Percentiles rank a stretch among this genome's conserved stretches.
phyloP scores from a whole-genome alignment of 2,113 vertebrate genomes.

The Tonatia bakeri region DNA sequence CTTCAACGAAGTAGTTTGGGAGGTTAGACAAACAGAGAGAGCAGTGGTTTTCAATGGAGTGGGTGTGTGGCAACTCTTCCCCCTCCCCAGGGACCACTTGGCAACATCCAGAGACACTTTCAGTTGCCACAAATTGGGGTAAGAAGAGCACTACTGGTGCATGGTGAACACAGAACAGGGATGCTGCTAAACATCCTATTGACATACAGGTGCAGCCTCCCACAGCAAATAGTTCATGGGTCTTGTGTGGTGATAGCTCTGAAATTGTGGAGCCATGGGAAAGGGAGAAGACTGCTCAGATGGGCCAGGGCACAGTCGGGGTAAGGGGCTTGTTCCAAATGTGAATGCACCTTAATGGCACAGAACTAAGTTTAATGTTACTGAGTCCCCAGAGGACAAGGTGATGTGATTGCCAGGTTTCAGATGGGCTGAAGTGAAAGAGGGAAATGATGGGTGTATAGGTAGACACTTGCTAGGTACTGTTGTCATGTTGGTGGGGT shows the following conservation, averaged over 20 bases:
- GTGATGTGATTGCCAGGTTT: not conserved
- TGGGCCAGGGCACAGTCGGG: not conserved
- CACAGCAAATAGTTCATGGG: not conserved
- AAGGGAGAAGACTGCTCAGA: not conserved
- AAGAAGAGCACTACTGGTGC: not conserved
- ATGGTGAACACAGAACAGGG: not conserved
- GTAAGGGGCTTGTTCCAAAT: not conserved
- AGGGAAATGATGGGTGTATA: not conserved
- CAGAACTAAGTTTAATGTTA: not conserved
- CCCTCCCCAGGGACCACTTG: not conserved
- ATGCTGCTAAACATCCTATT: not conserved
- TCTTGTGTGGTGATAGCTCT: not conserved
- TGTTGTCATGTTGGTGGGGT: not conserved
- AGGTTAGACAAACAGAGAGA: not conserved
- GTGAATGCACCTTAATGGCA: not conserved
- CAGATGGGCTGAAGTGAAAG: not conserved
- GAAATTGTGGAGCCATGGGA: not conserved
- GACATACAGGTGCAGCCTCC: not conserved
- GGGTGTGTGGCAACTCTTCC: not conserved
- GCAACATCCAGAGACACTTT: not conserved
- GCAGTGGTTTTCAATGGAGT: not conserved
- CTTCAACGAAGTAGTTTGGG: not conserved
- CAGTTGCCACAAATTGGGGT: not conserved
- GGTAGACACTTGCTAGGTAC: not conserved
- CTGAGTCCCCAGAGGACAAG: not conserved